Conservation (phyloP, 2,113 vertebrate genomes). For the Callithrix jacchus region DNA sequence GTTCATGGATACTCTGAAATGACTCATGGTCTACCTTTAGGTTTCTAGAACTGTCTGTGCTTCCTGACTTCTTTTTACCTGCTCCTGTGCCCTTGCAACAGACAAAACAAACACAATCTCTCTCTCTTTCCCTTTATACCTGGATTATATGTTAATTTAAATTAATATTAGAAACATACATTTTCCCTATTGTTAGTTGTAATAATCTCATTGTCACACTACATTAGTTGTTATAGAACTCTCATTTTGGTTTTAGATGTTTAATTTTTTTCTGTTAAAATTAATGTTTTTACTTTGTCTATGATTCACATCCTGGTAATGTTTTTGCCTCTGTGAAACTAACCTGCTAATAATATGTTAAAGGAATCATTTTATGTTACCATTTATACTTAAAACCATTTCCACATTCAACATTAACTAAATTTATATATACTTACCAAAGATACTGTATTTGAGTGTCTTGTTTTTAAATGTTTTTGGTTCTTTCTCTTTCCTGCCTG, state of each 20-base stretch:
- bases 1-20: neutral
- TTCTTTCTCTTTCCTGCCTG: too few relatives aligned
- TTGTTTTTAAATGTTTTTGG: too few relatives aligned
- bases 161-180: neutral
- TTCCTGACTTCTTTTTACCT: neutral
- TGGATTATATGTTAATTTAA: neutral
- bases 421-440: neutral
- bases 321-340: neutral
- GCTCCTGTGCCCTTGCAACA: neutral
- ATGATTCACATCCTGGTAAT: neutral
- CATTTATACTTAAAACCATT: neutral
- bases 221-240: neutral
- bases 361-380: neutral
- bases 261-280: neutral
- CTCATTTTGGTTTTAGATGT: neutral
- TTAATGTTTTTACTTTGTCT: neutral
- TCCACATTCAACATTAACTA: neutral
- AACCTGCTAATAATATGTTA: conserved; percentile 22
- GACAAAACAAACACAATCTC: neutral
- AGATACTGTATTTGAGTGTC: neutral
- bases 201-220: neutral
- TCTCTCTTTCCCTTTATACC: neutral
- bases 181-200: neutral
- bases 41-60: neutral
- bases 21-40: neutral